Evolutionary conservation across 2,888 invertebrate species (phyloP), one percentile per base, ranked within the genome.

Genomic region (Tholera decimalis): DNA sequence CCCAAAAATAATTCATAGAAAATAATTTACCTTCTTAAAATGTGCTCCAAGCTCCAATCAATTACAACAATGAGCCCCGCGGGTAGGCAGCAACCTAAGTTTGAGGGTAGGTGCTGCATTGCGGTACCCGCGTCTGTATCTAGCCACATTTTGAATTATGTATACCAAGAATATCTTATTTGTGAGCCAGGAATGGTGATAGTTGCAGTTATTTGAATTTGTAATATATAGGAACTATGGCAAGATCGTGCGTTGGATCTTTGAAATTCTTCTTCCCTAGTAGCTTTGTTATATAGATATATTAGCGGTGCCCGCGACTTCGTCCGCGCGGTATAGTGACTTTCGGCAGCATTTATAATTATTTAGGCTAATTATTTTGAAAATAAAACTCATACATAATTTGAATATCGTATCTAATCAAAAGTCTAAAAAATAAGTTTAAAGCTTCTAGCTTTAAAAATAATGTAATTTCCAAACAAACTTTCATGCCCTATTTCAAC

Each of bases 81-180:
- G 66, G 59, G 73, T 65, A 44, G 18, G 65, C 65, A 77, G 59
- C 13, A 33, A 35, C 22, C 49, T 39, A 68, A 57, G 68, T 63
- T 60, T 41, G 11, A 51, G 35, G 49, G 54, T 58, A 67, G 71
- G 62, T 77, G 79, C 85, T 88, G 88, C 88, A 89, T 64, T 88
- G 89, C 88, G 84, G 84, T 69, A 71, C 28, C 49, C 28, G 24
- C 51, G 39, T 58, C 55, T 74, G 41, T 61, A 39, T 39, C 69
- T 69, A 66, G 71, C 73, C 80, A 82, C 71, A 80, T 74, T 85
- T 82, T 88, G 84, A 88, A 86, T 88, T 83, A 87, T 85, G 81
- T 85, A 82, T 79, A 79, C 61, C 65, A 59, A 82, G 80, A 80
- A 81, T 59, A 58, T 71, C 15, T 26, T 64, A 63, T 60, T 73